Evolutionary conservation across 1,140 invertebrate species (phyloP).

Genomic region (Drosophila orosa): DNA sequence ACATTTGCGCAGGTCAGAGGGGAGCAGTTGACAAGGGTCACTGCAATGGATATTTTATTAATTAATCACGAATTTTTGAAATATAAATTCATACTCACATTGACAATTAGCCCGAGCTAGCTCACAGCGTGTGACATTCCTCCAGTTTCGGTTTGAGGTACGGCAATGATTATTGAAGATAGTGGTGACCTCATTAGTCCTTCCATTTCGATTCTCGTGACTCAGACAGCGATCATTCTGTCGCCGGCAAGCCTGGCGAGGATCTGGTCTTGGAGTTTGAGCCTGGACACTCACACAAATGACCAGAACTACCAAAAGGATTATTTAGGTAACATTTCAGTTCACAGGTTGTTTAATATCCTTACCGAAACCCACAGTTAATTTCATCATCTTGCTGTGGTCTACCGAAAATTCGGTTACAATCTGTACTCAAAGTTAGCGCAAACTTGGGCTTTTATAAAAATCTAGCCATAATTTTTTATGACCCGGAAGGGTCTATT

Average conservation of each 20-base stretch:
- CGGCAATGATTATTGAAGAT: conserved; percentile 45
- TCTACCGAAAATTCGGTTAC: neutral
- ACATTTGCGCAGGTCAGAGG: conserved; percentile 45
- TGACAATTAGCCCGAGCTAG: conserved; percentile 37
- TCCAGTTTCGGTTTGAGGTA: conserved; percentile 1
- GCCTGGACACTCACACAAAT: conserved; percentile 40
- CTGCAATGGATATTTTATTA: conserved; percentile 3
- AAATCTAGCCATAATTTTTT: neutral
- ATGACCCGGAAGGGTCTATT: conserved; percentile 19
- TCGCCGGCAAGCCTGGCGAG: conserved; percentile 11
- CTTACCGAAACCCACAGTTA: conserved; percentile 57
- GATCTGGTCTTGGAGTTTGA: conserved; percentile 5
- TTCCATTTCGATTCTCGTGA: conserved; percentile 20
- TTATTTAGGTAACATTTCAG: neutral
- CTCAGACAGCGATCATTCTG: conserved; percentile 12
- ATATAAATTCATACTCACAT: conserved; percentile 35
- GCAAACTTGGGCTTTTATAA: conserved; percentile 40
- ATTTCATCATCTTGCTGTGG: conserved; percentile 51
- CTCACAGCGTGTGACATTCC: conserved; percentile 46
- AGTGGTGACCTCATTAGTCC: conserved; percentile 28
- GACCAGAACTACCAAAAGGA: too few species aligned
- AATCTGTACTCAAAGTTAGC: conserved; percentile 15
- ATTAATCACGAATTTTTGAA: neutral
- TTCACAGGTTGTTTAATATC: too few species aligned
- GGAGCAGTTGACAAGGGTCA: conserved; percentile 21